A percentile compares a stretch with the other conserved stretches of the same genome.
phyloP scores from a whole-genome alignment of 2,888 invertebrate genomes.

The Drosophila dives region DNA sequence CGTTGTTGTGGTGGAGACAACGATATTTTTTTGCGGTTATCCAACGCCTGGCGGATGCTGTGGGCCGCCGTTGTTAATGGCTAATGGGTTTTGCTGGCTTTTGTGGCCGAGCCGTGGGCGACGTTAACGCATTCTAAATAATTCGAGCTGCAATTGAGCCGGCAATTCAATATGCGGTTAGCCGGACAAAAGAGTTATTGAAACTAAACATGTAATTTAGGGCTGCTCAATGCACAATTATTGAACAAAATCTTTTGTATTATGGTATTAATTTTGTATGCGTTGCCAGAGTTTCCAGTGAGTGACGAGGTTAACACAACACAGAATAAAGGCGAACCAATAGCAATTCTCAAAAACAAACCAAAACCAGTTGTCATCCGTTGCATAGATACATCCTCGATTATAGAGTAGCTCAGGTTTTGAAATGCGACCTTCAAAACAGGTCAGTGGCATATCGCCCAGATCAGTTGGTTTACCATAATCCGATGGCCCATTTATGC shows the following conservation, averaged over 20 bases:
- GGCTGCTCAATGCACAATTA: not conserved
- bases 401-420: constrained; percentile 8
- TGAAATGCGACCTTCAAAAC: constrained; percentile 8
- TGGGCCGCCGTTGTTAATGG: constrained; percentile 79
- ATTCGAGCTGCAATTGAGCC: constrained; percentile 26
- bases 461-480: constrained; percentile 13
- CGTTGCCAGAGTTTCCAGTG: constrained; percentile 39
- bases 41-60: constrained; percentile 78
- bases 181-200: constrained; percentile 35
- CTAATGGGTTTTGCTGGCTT: constrained; percentile 63
- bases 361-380: constrained; percentile 47
- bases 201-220: constrained; percentile 16
- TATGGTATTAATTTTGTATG: not conserved
- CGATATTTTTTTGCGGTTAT: constrained; percentile 76
- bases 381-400: constrained; percentile 33
- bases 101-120: constrained; percentile 62
- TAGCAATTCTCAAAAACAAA: constrained; percentile 49
- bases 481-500: constrained; percentile 46
- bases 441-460: constrained; percentile 29
- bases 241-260: not conserved
- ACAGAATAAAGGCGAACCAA: constrained; percentile 44
- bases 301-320: constrained; percentile 9
- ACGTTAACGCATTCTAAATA: constrained; percentile 47
- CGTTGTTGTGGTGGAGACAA: constrained; percentile 48
- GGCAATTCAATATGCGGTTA: constrained; percentile 29